These are phyloP conservation scores for Lithophane socia DNA, from an alignment of 2,888 invertebrate species.

Conservation along the genomic window DNA sequence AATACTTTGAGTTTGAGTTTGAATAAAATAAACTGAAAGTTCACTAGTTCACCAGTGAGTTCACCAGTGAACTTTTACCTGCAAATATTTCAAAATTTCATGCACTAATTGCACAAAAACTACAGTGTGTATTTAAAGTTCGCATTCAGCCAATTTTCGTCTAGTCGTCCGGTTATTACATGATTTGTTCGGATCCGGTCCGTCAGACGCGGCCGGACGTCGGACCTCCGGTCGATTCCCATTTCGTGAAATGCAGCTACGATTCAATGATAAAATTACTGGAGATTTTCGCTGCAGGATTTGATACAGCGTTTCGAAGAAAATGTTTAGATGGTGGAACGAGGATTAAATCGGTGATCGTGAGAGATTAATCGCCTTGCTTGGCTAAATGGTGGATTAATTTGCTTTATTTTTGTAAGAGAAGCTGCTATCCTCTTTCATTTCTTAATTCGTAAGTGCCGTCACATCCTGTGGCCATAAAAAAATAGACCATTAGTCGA, in stretches of 20 bases:
- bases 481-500: neutral
- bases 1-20: no score
- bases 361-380: neutral
- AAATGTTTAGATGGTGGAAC: neutral
- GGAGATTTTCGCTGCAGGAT: conserved; percentile 4
- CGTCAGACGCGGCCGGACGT: conserved; percentile 38
- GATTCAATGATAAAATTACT: conserved; percentile 38
- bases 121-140: conserved; percentile 17
- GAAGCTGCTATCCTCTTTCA: neutral
- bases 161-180: conserved; percentile 53
- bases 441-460: neutral
- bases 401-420: neutral
- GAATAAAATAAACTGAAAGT: no score
- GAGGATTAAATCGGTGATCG: conserved; percentile 8
- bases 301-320: neutral
- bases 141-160: conserved; percentile 36
- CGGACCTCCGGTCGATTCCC: conserved; percentile 44
- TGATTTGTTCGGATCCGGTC: conserved; percentile 54
- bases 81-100: neutral
- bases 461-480: neutral
- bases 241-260: conserved; percentile 44
- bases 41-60: neutral
- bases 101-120: neutral
- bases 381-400: neutral
- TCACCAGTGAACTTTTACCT: neutral